These are phyloP conservation scores for Diabrotica virgifera DNA, from an alignment of 1,140 invertebrate species.

Conservation along the genomic window DNA sequence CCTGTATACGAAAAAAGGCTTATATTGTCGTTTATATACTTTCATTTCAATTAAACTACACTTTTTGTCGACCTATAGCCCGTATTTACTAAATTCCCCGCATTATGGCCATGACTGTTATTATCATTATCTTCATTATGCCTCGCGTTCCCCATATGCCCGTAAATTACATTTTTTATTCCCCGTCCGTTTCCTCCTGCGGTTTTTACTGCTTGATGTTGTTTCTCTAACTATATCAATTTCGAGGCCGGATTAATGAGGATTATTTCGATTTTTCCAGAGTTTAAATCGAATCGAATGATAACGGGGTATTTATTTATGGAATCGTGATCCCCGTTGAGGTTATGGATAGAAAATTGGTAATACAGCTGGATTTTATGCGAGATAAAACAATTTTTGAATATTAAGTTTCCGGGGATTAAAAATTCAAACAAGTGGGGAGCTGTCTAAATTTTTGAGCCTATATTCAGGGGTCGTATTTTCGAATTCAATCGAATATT, in stretches of 20 bases:
- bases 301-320: neutral
- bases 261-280: neutral
- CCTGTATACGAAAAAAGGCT: no score
- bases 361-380: no score
- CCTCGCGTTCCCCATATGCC: neutral
- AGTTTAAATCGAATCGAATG: neutral
- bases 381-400: no score
- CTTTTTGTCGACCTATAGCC: no score
- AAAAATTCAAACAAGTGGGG: no score
- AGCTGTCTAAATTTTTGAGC: no score
- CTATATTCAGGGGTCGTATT: no score
- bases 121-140: conserved; percentile 3
- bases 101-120: neutral
- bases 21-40: no score
- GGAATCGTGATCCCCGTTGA: neutral
- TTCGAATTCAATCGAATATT: no score
- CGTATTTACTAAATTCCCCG: neutral
- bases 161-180: neutral
- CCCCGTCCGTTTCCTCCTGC: neutral
- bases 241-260: neutral
- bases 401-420: no score
- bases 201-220: neutral
- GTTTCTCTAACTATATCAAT: conserved; percentile 3
- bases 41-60: no score
- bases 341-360: no score